A percentile compares a stretch with the other conserved stretches of the same genome.
Evolutionary conservation across 2,113 vertebrate genomes (phyloP).

Genomic region (Ctenodactylus gundi): DNA sequence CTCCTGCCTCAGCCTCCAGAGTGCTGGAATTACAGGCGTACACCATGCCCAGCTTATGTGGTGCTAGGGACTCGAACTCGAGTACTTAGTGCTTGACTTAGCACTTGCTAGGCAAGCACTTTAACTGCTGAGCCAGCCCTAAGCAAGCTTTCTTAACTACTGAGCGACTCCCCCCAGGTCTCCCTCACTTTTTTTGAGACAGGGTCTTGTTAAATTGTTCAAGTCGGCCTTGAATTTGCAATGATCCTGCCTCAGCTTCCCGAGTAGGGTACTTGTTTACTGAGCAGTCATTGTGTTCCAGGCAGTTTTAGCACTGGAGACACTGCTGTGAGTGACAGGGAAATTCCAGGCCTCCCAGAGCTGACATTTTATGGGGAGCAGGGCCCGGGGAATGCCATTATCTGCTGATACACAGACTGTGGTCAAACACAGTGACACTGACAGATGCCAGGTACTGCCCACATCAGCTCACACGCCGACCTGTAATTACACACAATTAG

Average conservation of each 20-base stretch:
- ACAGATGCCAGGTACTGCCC: neutral
- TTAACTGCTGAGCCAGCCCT: too few relatives aligned
- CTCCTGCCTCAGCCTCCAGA: too few relatives aligned
- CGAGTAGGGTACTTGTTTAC: neutral
- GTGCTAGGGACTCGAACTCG: neutral
- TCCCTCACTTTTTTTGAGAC: neutral
- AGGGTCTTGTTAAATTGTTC: neutral
- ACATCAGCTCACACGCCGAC: neutral
- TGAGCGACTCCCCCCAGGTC: neutral
- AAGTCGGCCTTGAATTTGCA: neutral
- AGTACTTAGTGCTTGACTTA: neutral
- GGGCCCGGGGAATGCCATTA: neutral
- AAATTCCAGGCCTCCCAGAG: neutral
- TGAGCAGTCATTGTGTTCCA: neutral
- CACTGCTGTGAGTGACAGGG: neutral
- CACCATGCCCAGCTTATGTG: too few relatives aligned
- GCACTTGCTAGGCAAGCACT: neutral
- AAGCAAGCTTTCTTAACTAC: too few relatives aligned
- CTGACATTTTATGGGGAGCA: neutral
- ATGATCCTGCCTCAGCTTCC: neutral
- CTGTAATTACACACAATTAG: constrained; percentile 13
- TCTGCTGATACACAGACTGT: neutral
- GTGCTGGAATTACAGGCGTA: too few relatives aligned
- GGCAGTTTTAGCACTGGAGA: neutral
- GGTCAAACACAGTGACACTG: constrained; percentile 2